Evolutionary conservation across 2,797 vertebrate species (phyloP).

Genomic region (Enteromius argenteus): DNA sequence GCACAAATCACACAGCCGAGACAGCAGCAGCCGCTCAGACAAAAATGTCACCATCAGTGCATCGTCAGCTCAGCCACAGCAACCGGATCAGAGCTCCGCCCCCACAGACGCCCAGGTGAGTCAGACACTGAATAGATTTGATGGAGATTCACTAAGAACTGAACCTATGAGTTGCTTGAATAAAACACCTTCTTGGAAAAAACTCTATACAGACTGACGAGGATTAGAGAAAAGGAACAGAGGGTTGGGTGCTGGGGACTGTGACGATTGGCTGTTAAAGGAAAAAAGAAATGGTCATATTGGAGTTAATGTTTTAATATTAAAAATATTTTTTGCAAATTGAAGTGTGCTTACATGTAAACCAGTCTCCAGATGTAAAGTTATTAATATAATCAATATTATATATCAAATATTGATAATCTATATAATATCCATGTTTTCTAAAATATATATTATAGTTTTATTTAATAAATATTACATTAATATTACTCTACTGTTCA

Average conservation of each 20-base stretch:
- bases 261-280: neutral
- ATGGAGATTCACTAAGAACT: neutral
- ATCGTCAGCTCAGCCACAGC: constrained; percentile 85
- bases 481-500: neutral
- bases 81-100: constrained; percentile 71
- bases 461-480: neutral
- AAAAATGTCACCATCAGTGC: constrained; percentile 94
- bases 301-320: neutral
- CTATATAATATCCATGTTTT: neutral
- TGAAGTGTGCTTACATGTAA: neutral
- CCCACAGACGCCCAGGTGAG: constrained; percentile 60
- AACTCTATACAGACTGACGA: neutral
- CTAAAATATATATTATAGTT: neutral
- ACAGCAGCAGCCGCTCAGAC: constrained; percentile 87
- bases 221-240: neutral
- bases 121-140: constrained; percentile 1
- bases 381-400: neutral
- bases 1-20: constrained; percentile 90
- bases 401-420: neutral
- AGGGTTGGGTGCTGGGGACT: neutral
- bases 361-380: neutral
- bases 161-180: neutral
- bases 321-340: neutral
- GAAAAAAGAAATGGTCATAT: neutral
- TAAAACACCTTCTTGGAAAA: neutral